Conservation (phyloP, 2,113 vertebrate genomes). For the Bubo blakistoni region DNA sequence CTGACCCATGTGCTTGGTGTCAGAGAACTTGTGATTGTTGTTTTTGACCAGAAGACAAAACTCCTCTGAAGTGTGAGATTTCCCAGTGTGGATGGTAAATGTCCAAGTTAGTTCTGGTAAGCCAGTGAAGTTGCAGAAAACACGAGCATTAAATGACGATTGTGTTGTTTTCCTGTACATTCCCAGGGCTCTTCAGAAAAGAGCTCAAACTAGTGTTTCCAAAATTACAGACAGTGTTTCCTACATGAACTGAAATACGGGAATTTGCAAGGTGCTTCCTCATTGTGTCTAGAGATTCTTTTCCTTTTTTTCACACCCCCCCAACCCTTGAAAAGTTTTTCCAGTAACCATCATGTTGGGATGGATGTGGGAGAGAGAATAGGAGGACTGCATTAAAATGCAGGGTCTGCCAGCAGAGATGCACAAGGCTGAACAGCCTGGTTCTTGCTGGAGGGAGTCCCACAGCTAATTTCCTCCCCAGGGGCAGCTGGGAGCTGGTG, state of each 20-base stretch:
- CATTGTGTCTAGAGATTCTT: neutral
- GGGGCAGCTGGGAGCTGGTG: neutral
- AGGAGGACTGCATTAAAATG: neutral
- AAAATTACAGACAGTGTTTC: neutral
- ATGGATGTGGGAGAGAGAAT: neutral
- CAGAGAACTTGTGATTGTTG: neutral
- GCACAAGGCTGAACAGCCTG: neutral
- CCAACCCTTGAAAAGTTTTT: neutral
- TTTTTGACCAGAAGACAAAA: neutral
- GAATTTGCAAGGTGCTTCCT: neutral
- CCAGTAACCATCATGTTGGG: rapidly evolving
- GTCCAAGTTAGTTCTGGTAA: neutral
- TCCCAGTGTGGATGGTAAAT: neutral
- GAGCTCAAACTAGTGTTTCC: neutral
- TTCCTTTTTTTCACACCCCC: neutral
- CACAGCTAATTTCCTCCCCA: neutral
- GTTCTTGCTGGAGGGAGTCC: neutral
- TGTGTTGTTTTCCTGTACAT: neutral
- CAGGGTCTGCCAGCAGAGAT: neutral
- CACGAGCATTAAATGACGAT: neutral
- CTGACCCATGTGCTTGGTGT: rapidly evolving
- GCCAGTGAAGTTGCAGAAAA: neutral
- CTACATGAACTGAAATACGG: neutral
- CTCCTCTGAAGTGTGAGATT: neutral
- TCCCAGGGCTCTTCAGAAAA: neutral